These are phyloP conservation scores for Ctenoplectra terminalis DNA, from an alignment of 1,140 invertebrate species.

Conservation along the genomic window DNA sequence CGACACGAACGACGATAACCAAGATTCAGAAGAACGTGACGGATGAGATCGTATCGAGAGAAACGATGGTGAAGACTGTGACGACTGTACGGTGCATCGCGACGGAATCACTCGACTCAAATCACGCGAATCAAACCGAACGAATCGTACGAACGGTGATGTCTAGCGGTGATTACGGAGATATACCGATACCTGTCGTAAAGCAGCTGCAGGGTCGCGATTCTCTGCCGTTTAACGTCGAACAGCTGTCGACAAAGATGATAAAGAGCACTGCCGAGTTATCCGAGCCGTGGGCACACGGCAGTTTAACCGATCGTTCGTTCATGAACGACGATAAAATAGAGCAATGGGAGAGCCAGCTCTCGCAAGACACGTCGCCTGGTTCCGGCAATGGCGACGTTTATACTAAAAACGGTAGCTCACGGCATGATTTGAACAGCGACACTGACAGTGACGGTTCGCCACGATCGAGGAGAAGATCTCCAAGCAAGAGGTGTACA, in stretches of 20 bases:
- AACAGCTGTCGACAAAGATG: slow-evolving; percentile 1
- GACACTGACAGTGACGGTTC: slow-evolving; percentile 80
- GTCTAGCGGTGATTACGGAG: slow-evolving; percentile 39
- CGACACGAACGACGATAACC: slow-evolving; percentile 20
- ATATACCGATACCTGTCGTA: slow-evolving; percentile 14
- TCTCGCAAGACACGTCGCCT: slow-evolving; percentile 77
- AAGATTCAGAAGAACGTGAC: slow-evolving; percentile 7
- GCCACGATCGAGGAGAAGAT: slow-evolving; percentile 75
- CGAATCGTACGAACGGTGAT: slow-evolving; percentile 68
- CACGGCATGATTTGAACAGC: slow-evolving; percentile 73
- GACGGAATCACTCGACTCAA: slow-evolving; percentile 36
- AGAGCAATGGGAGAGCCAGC: slow-evolving; percentile 78
- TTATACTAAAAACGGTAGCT: slow-evolving; percentile 70
- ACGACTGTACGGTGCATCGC: slow-evolving; percentile 59
- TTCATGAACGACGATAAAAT: slow-evolving; percentile 32
- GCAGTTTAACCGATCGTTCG: background rate
- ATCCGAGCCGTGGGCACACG: slow-evolving; percentile 47
- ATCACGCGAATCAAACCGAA: slow-evolving; percentile 33
- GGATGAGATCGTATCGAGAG: slow-evolving; percentile 47
- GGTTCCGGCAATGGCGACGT: slow-evolving; percentile 76
- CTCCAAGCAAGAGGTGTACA: slow-evolving; percentile 80
- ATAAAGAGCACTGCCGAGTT: slow-evolving; percentile 9
- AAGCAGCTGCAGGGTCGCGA: slow-evolving; percentile 28
- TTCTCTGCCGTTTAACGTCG: background rate
- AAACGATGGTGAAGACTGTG: slow-evolving; percentile 47